These are phyloP conservation scores for Macquaria ambigua DNA, from an alignment of 2,113 vertebrate species.

Conservation along the genomic window DNA sequence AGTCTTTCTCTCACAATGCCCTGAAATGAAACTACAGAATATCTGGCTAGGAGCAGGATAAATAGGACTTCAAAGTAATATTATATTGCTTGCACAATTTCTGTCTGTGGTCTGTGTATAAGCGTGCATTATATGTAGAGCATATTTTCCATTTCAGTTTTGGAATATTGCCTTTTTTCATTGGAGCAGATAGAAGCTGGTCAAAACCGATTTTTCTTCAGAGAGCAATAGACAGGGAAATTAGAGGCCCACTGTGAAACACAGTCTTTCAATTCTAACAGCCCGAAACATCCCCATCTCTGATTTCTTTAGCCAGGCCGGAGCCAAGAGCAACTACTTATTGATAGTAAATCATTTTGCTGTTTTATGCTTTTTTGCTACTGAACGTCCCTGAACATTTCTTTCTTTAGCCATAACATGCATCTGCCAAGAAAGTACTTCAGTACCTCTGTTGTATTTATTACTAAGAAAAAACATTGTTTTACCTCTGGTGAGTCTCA, in stretches of 20 bases:
- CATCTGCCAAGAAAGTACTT: slow-evolving; percentile 52
- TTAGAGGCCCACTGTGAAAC: slow-evolving; percentile 65
- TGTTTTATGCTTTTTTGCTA: slow-evolving; percentile 70
- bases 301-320: slow-evolving; percentile 58
- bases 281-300: slow-evolving; percentile 71
- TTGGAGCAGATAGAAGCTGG: slow-evolving; percentile 59
- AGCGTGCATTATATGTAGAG: slow-evolving; percentile 49
- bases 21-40: slow-evolving; percentile 9
- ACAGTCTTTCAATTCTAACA: slow-evolving; percentile 71
- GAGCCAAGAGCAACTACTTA: slow-evolving; percentile 78
- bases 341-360: slow-evolving; percentile 81
- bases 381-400: slow-evolving; percentile 69
- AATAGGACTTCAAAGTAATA: neutral
- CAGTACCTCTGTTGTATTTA: slow-evolving; percentile 59
- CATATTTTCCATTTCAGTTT: slow-evolving; percentile 68
- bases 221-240: slow-evolving; percentile 72
- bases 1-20: neutral
- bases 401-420: slow-evolving; percentile 40
- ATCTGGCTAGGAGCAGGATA: neutral
- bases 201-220: slow-evolving; percentile 64
- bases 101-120: slow-evolving; percentile 45
- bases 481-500: slow-evolving; percentile 61
- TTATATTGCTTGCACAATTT: slow-evolving; percentile 29
- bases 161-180: slow-evolving; percentile 58
- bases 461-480: slow-evolving; percentile 52